A percentile compares a stretch with the other conserved stretches of the same genome.
Evolutionary conservation across 2,113 vertebrate species (phyloP).

Genomic region (Nothobranchius kuhntae): DNA sequence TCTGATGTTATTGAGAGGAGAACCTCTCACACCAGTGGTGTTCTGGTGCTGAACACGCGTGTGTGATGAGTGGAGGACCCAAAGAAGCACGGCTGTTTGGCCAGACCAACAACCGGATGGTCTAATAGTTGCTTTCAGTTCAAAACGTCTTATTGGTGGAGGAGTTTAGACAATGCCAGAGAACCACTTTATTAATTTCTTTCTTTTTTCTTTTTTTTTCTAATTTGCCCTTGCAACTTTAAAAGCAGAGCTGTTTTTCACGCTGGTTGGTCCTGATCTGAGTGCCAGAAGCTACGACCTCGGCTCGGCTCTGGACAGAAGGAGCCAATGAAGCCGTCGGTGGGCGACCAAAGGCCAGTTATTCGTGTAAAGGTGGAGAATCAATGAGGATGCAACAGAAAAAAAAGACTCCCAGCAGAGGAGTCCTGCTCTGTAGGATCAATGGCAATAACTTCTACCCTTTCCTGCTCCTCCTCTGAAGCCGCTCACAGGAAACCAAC

Average conservation of each 20-base stretch:
- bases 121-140: too few species aligned
- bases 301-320: background rate
- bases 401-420: slow-evolving; percentile 31
- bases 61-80: too few species aligned
- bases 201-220: too few species aligned
- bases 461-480: slow-evolving; percentile 23
- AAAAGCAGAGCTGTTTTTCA: background rate
- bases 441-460: slow-evolving; percentile 39
- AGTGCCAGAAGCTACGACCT: background rate
- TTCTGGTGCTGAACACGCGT: too few species aligned
- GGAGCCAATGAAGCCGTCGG: slow-evolving; percentile 7
- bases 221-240: too few species aligned
- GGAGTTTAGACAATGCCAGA: too few species aligned
- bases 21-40: too few species aligned
- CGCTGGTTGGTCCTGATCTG: background rate
- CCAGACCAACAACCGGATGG: too few species aligned
- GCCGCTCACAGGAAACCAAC: slow-evolving; percentile 14
- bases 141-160: too few species aligned
- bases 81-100: too few species aligned
- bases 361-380: slow-evolving; percentile 49
- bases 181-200: too few species aligned
- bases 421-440: slow-evolving; percentile 36
- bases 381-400: slow-evolving; percentile 43
- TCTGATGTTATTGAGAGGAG: too few species aligned
- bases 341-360: slow-evolving; percentile 34